phyloP scores from a whole-genome alignment of 2,888 invertebrate species.

The Leptarthrus brevirostris region DNA sequence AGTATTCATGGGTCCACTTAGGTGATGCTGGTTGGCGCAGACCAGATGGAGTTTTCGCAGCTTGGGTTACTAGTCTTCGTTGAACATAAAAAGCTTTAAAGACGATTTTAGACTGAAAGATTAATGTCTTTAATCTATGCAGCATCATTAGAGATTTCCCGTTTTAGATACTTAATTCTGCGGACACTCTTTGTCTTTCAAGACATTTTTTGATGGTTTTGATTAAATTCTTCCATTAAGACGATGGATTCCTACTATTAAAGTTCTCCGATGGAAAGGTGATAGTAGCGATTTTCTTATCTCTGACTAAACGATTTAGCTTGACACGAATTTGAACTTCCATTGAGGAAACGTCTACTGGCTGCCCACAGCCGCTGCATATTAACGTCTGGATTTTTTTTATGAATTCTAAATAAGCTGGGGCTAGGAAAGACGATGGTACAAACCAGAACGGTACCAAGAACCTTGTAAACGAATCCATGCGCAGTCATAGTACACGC shows the following conservation, averaged over 20 bases:
- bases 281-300: conserved; percentile 6
- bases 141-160: conserved; percentile 14
- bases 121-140: conserved; percentile 1
- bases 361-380: neutral
- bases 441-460: neutral
- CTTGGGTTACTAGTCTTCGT: neutral
- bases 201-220: neutral
- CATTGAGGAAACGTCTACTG: neutral
- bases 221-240: conserved; percentile 23
- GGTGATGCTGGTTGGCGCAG: neutral
- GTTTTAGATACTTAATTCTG: neutral
- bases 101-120: neutral
- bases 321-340: conserved; percentile 5
- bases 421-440: neutral
- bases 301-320: conserved; percentile 1
- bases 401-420: conserved; percentile 24
- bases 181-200: neutral
- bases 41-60: neutral
- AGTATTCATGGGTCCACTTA: neutral
- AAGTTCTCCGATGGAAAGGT: neutral
- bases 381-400: neutral
- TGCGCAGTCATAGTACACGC: neutral
- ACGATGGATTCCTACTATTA: neutral
- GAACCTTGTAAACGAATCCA: conserved; percentile 2
- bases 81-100: conserved; percentile 3